These are phyloP conservation scores for Melangyna quadrimaculata DNA, from an alignment of 2,888 invertebrate genomes.

Conservation along the genomic window DNA sequence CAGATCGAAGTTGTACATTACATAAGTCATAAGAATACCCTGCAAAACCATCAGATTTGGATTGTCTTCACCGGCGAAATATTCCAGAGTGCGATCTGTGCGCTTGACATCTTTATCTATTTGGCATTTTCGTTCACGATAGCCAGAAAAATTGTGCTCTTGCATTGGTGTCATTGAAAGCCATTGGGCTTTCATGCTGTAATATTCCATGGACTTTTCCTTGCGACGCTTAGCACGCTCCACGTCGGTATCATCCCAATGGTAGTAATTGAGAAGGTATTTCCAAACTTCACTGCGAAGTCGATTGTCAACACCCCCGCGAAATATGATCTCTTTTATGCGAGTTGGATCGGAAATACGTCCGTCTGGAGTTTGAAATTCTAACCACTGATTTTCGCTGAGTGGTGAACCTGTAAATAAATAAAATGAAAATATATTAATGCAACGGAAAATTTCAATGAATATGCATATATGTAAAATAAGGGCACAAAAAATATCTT, in stretches of 20 bases:
- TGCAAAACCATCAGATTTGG: conserved; percentile 91
- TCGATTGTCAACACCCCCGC: conserved; percentile 91
- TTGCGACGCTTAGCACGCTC: conserved; percentile 87
- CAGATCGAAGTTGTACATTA: conserved; percentile 99
- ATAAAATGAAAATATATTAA: neutral
- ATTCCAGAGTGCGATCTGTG: conserved; percentile 94
- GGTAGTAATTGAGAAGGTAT: conserved; percentile 93
- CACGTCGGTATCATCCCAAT: conserved; percentile 89
- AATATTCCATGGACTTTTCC: conserved; percentile 92
- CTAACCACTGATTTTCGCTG: conserved; percentile 90
- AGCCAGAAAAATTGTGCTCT: conserved; percentile 92
- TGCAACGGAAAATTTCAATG: too few relatives aligned
- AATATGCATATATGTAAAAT: too few relatives aligned
- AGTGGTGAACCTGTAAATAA: conserved; percentile 84
- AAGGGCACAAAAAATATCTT: too few relatives aligned
- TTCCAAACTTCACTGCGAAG: conserved; percentile 96
- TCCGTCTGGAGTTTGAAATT: conserved; percentile 90
- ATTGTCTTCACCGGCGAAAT: conserved; percentile 96
- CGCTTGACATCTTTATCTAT: conserved; percentile 99
- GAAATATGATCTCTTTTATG: conserved; percentile 93
- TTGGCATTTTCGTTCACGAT: conserved; percentile 94
- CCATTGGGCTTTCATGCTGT: conserved; percentile 98
- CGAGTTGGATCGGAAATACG: conserved; percentile 89
- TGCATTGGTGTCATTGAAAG: conserved; percentile 92
- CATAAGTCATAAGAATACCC: conserved; percentile 98